These are phyloP conservation scores for Hippocampus zosterae DNA, from an alignment of 2,113 vertebrate species.

Conservation along the genomic window DNA sequence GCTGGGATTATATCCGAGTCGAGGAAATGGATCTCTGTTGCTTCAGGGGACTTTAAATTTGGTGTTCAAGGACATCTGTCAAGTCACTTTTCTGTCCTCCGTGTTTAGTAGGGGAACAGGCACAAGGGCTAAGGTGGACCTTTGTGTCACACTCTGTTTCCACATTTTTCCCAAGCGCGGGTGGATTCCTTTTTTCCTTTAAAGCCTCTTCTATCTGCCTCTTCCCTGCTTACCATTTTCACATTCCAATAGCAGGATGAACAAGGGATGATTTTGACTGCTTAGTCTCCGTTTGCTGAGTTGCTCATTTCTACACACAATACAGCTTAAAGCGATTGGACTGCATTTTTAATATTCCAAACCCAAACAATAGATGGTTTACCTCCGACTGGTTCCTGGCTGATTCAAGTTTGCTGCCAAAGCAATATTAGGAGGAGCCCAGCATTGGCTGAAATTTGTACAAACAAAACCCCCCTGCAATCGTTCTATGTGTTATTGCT, in stretches of 20 bases:
- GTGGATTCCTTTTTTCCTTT: conserved; percentile 20
- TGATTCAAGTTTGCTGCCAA: conserved; percentile 14
- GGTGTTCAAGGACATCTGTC: conserved; percentile 11
- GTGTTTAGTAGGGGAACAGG: conserved; percentile 5
- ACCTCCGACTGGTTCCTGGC: conserved; percentile 5
- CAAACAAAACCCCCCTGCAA: too few relatives aligned
- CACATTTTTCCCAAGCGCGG: neutral
- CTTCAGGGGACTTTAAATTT: neutral
- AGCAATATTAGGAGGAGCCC: neutral
- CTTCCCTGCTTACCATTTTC: conserved; percentile 37
- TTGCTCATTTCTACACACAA: conserved; percentile 50
- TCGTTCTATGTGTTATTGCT: too few relatives aligned
- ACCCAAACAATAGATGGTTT: conserved; percentile 31
- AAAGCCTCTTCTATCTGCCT: conserved; percentile 28
- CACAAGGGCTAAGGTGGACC: conserved; percentile 9
- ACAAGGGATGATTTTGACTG: conserved; percentile 44
- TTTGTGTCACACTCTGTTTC: conserved; percentile 11
- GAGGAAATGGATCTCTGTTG: neutral
- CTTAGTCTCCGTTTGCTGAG: conserved; percentile 57
- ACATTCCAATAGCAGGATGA: conserved; percentile 53
- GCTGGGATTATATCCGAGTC: neutral
- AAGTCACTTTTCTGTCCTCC: neutral
- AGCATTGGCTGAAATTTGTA: neutral
- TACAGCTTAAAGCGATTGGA: conserved; percentile 54
- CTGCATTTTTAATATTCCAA: conserved; percentile 32